Base-by-base conservation (phyloP, 2,113 vertebrate species). In the Odontesthes bonariensis region DNA sequence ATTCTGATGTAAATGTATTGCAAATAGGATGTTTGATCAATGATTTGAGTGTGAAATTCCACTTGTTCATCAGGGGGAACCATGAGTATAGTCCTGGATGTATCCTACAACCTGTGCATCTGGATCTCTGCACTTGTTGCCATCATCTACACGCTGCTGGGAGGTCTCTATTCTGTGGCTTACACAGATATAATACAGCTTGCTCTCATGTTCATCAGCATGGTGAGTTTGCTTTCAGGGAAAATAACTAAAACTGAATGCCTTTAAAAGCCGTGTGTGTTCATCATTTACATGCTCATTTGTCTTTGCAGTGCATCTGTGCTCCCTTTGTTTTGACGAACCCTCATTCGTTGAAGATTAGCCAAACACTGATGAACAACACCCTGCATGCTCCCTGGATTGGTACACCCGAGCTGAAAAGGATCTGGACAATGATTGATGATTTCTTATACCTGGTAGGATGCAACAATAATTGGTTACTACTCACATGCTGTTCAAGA, bases 121-220 rank as follows among this genome's bases (percentile, higher is more conserved):
- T 82, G 83, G 73, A 85, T 91, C 20, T 90, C 88, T 27, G 82
- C 88, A 16, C 72, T 68, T 0, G 75, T 90, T 12, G 82, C 84
- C 32, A 83, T 91, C 42, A 55, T 54, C 44, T 90, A 90, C 74
- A 90, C 89, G 0, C 69, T 91, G 44, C 46, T 91, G 23, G 89
- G 89, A 38, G 89, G 89, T 0, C 80, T 91, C 32, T 91, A 87
- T 67, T 91, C 89, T 16, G 89, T 90, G 49, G 89, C 89, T 42
- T 90, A 91, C 69, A 86, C 84, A 3, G 84, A 83, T 16, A 31
- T 83, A 23, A 68, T 83, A 11, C 85, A 86, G 62, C 84, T 91
- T 10, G 35, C 40, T 1, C 85, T 86, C 46, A 87, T 91, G 0
- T 83, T 88, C 20, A 1, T 90, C 52, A 73, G 73, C n/a, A 65